These are phyloP conservation scores for Epicampocera succincta DNA, from an alignment of 2,888 invertebrate genomes.

Conservation along the genomic window DNA sequence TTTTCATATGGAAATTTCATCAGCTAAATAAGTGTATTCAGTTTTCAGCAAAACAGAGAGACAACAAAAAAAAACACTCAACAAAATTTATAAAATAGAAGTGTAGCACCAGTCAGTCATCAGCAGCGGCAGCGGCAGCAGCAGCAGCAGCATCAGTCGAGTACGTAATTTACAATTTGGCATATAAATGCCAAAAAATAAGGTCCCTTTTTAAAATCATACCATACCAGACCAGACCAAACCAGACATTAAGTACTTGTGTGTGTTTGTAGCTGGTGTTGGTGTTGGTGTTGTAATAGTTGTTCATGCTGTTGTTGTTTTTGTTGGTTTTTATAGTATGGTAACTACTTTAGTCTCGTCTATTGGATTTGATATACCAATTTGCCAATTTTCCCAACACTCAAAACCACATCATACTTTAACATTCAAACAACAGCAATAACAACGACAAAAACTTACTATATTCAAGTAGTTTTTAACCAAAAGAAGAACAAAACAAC, in stretches of 20 bases:
- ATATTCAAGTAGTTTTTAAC: conserved; percentile 40
- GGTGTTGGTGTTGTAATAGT: conserved; percentile 21
- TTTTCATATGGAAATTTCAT: conserved; percentile 5
- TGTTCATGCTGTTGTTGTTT: conserved; percentile 19
- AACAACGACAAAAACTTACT: conserved; percentile 19
- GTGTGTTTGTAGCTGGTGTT: not conserved
- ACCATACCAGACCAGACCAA: conserved; percentile 27
- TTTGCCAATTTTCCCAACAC: conserved; percentile 68
- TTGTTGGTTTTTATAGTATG: conserved; percentile 51
- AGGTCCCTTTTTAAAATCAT: conserved; percentile 51
- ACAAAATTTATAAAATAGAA: conserved; percentile 42
- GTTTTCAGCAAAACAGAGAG: not conserved
- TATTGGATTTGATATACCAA: conserved; percentile 70
- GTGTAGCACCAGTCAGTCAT: conserved; percentile 17
- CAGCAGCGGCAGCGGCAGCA: not conserved
- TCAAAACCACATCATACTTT: conserved; percentile 67
- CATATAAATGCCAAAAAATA: conserved; percentile 63
- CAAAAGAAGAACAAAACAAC: conserved; percentile 1
- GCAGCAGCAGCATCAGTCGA: not conserved
- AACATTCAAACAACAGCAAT: conserved; percentile 42
- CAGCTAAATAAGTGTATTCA: not conserved
- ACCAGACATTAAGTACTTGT: conserved; percentile 35
- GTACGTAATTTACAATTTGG: conserved; percentile 59
- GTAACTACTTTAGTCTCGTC: conserved; percentile 59
- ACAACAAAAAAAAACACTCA: not conserved